Base-by-base conservation (phyloP, 2,888 invertebrate species). In the Eristalis pertinax region DNA sequence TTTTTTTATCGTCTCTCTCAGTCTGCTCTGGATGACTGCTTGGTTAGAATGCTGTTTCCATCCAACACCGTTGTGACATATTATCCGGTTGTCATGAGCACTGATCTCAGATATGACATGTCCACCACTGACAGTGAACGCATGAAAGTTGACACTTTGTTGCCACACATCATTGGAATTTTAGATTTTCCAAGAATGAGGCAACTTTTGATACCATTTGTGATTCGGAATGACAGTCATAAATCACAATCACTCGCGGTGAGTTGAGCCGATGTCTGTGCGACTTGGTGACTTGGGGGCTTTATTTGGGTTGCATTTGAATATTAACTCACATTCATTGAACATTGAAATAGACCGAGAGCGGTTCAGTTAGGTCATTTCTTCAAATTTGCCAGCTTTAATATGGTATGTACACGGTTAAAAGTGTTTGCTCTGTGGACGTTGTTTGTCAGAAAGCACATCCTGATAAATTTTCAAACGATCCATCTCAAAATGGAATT, bases 141-240 rank as follows among this genome's bases (percentile, higher is more conserved):
- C 65, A 72, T 77, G 72, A 82, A 82, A 82, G 60, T 35, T 50
- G 72, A 82, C 70, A 82, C 82, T 60, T 63, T 72, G 65, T 72
- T 76, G 67, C 65, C 60, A 65, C 81, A 67, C 22, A 67, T 77
- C 50, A 67, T 77, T 77, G 65, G 72, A 76, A 82, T 72, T 64
- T 76, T 50, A 82, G 62, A 76, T 76, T 62, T 58, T 70, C 58
- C n/a, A 4, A 26, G 13, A 38, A n/a, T 41, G 41, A 50, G 32
- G 22, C 64, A 29, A 29, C 69, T 22, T 50, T 73, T 22, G 22
- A 32, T 32, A 64, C n/a, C 41, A 32, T 41, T 63, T 63, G 50
- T 19, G 7, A 63, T 29, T 22, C 63, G 63, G 43, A 19, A 32
- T 60, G 24, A 26, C 1, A 41, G 62, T 24, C 60, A 62, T 26